Conservation (phyloP, 2,888 invertebrate species). For the Sycophila texana region DNA sequence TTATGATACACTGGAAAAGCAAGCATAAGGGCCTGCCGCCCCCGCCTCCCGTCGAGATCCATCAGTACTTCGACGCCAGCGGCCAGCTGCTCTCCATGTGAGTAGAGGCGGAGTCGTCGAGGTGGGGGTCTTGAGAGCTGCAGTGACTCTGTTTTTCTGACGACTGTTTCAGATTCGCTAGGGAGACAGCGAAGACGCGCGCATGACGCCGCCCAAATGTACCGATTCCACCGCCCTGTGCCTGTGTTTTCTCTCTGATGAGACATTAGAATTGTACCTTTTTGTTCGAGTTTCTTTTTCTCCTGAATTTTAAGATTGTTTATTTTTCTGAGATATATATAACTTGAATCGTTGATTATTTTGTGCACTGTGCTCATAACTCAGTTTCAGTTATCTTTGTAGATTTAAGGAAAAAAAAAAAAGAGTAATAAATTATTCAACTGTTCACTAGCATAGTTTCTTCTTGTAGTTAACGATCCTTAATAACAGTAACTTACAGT, state of each 20-base stretch:
- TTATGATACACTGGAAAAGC: slow-evolving; percentile 62
- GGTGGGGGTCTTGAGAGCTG: neutral
- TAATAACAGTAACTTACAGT: slow-evolving; percentile 19
- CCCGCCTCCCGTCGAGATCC: slow-evolving; percentile 55
- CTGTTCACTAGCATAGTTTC: slow-evolving; percentile 10
- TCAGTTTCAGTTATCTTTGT: neutral
- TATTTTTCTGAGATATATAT: too few relatives aligned
- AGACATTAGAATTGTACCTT: too few relatives aligned
- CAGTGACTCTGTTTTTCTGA: too few relatives aligned
- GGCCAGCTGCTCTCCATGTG: slow-evolving; percentile 23
- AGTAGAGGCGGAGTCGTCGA: slow-evolving; percentile 12
- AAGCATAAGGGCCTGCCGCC: slow-evolving; percentile 58
- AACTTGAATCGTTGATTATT: too few relatives aligned
- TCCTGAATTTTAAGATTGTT: too few relatives aligned
- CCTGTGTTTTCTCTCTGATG: too few relatives aligned
- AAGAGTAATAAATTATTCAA: slow-evolving; percentile 34
- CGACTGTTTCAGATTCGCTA: too few relatives aligned
- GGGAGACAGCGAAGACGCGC: too few relatives aligned
- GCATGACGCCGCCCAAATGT: too few relatives aligned
- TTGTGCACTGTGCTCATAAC: too few relatives aligned
- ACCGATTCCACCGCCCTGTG: too few relatives aligned
- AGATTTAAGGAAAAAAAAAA: slow-evolving; percentile 28
- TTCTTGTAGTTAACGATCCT: slow-evolving; percentile 4
- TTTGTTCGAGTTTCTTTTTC: too few relatives aligned
- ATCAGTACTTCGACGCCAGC: slow-evolving; percentile 42